Base-by-base conservation (phyloP, 2,888 invertebrate species). In the Cephus sareptanus region DNA sequence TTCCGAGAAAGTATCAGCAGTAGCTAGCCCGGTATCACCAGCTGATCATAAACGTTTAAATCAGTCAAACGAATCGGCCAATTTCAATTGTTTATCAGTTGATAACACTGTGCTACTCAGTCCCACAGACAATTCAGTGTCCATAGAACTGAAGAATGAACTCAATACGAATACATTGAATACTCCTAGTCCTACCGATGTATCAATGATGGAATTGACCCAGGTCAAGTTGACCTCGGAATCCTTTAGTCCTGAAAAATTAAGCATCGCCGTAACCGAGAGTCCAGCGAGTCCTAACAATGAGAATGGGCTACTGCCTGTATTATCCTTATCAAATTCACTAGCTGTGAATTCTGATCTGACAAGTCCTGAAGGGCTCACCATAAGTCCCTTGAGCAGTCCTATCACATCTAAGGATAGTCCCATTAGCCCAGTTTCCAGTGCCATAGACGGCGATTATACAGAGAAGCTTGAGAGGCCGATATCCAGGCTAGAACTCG, bases 1-100 rank as follows among this genome's bases (percentile, higher is more conserved):
- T 90, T 95, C 94, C 9, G 94, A 94, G 82, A 93, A 93, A 80
- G 88, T 87, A 4, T 94, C 94, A 0, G 93, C 93, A 0, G 92
- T 94, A 4, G 93, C 94, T 13, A 94, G 94, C 85, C 94, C 94
- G 0, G 93, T 93, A 15, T 86, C 87, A 4, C 83, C 87, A 11
- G 77, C 79, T 6, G 85, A 87, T 71, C 81, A 84, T 56, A 71
- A 56, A 73, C 69, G 71, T 69, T 12, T 77, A 70, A 74, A 81
- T 80, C 70, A 76, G 71, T 71, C 40, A 76, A n/a, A 76, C 76
- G 77, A 74, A 37, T 68, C 75, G 40, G 70, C 34, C 15, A 79
- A 82, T 23, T 11, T 74, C 1, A 75, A 77, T 34, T 73, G 30
- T 11, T 70, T 79, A 30, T 68, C 76, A 73, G 73, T 77, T 2